These are phyloP conservation scores for Acanthornis magna DNA, from an alignment of 2,797 vertebrate genomes.

Conservation along the genomic window DNA sequence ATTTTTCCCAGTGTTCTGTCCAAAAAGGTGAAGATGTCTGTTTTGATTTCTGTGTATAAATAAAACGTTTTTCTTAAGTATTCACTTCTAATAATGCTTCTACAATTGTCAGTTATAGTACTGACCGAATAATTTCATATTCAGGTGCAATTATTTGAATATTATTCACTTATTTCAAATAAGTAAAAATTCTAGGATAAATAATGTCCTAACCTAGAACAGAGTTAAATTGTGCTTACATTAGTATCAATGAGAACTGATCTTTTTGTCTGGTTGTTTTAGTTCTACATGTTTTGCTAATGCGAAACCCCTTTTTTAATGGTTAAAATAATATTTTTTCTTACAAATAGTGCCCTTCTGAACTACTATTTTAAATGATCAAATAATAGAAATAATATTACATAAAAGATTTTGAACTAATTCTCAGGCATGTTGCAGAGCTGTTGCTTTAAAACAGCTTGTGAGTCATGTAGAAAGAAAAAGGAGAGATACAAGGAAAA, in stretches of 20 bases:
- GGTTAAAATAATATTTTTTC: background rate
- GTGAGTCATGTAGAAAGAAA: background rate
- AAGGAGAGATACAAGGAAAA: background rate
- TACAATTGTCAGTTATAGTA: background rate
- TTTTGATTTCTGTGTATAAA: background rate
- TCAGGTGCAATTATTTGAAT: background rate
- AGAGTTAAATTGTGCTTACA: background rate
- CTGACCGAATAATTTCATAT: background rate
- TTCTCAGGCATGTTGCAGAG: slow-evolving; percentile 49
- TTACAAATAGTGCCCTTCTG: background rate
- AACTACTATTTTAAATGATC: background rate
- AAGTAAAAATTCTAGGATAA: background rate
- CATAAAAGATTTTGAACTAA: slow-evolving; percentile 56
- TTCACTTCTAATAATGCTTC: background rate
- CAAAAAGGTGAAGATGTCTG: background rate
- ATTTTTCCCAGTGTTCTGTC: background rate
- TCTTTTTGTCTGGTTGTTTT: background rate
- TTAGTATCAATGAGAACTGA: background rate
- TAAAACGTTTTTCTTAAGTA: background rate
- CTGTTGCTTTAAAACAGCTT: background rate
- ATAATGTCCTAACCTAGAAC: background rate
- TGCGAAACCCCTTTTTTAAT: background rate
- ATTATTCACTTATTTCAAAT: background rate
- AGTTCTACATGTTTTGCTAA: background rate
- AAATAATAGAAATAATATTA: background rate